These are phyloP conservation scores for Phyllotreta cruciferae DNA, from an alignment of 2,888 invertebrate species.

Conservation along the genomic window DNA sequence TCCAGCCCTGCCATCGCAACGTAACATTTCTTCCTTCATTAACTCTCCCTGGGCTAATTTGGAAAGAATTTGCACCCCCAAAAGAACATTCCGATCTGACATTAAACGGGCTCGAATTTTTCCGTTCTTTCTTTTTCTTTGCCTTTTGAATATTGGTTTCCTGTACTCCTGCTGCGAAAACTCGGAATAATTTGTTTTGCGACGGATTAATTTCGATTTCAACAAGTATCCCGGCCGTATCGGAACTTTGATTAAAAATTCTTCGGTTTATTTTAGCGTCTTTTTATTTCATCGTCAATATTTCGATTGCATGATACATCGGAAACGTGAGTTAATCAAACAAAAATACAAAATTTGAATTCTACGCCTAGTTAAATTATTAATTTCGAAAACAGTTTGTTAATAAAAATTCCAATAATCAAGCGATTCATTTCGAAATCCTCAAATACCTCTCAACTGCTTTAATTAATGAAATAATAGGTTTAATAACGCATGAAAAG, in stretches of 20 bases:
- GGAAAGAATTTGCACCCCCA: conserved; percentile 60
- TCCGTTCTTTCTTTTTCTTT: conserved; percentile 47
- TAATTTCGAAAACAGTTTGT: too few species aligned
- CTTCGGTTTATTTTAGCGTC: conserved; percentile 47
- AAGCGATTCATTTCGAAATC: too few species aligned
- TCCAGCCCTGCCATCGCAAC: conserved; percentile 43
- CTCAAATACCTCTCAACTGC: too few species aligned
- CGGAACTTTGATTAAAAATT: conserved; percentile 54
- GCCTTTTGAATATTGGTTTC: conserved; percentile 47
- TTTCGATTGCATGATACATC: too few species aligned
- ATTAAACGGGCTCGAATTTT: conserved; percentile 50
- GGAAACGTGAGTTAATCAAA: too few species aligned
- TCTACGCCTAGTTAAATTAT: too few species aligned
- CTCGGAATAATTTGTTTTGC: conserved; percentile 46
- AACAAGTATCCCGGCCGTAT: conserved; percentile 42
- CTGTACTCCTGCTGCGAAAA: conserved; percentile 38
- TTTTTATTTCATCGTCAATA: conserved; percentile 5
- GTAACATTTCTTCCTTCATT: conserved; percentile 62
- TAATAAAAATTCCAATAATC: too few species aligned
- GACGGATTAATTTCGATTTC: conserved; percentile 54
- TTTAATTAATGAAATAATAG: too few species aligned
- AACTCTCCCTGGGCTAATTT: conserved; percentile 62
- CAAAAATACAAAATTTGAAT: too few species aligned
- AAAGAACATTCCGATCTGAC: conserved; percentile 57
- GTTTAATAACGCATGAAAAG: too few species aligned